phyloP scores from a whole-genome alignment of 2,888 invertebrate genomes.

The Cenopis cana region DNA sequence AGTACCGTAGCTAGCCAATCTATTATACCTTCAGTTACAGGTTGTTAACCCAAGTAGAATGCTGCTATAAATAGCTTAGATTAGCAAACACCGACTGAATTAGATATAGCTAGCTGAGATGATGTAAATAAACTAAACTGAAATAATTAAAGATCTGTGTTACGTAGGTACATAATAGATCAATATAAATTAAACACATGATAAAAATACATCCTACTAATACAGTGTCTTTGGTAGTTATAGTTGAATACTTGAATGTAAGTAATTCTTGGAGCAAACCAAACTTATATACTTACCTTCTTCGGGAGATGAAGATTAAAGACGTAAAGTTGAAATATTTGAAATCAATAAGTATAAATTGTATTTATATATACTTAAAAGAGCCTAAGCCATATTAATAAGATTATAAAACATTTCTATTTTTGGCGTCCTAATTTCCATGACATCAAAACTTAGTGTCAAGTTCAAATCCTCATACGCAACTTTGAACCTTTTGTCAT shows the following conservation, averaged over 20 bases:
- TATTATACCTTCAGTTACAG: no score
- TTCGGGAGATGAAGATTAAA: not conserved
- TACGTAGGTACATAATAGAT: no score
- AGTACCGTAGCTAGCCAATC: no score
- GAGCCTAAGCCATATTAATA: not conserved
- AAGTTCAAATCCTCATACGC: not conserved
- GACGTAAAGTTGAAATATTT: not conserved
- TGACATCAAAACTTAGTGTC: conserved; percentile 2
- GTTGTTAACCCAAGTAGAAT: not conserved
- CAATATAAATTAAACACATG: no score
- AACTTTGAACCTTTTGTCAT: not conserved
- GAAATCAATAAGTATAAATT: not conserved
- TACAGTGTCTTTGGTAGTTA: not conserved
- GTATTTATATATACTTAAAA: not conserved
- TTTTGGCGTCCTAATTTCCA: not conserved
- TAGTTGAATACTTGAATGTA: no score
- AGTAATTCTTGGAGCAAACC: not conserved
- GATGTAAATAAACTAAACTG: no score
- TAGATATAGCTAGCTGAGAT: not conserved
- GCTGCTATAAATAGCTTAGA: not conserved
- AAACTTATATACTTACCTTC: no score
- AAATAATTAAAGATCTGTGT: no score
- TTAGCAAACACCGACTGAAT: not conserved
- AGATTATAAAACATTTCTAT: not conserved
- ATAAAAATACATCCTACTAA: no score